Base-by-base conservation (phyloP, 2,888 invertebrate species). In the Lamellibrachia satsuma region DNA sequence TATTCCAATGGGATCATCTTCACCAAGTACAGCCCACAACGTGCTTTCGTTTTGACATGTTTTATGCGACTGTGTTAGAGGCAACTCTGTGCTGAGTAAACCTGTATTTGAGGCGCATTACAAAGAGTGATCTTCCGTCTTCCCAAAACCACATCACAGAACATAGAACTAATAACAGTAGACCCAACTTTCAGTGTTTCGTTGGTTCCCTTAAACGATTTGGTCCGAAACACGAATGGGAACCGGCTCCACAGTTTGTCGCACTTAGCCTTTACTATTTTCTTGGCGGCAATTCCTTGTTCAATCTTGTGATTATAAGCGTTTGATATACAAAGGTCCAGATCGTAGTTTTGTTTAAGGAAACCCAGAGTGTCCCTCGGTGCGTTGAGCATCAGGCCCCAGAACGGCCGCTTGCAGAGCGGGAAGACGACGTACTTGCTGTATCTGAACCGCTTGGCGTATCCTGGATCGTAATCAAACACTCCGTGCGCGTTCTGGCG, bases 371-470 rank as follows among this genome's bases (percentile, higher is more conserved):
- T 52, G 11, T 91, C 15, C 4, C 39, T 52, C 52, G 91, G 91
- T 27, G 91, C 91, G 4, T 91, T 91, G 15, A 91, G 91, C 39
- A 27, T 27, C 91, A 91, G 15, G 91, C 52, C 52, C 91, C 51
- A 52, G 91, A 91, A 91, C 52, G 91, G 91, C 91, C 91, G 51
- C 39, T 27, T 91, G 22, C 51, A 51, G 15, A 91, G 91, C 91
- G 91, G 91, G 39, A 91, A 91, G 15, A 91, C 91, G 11, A 51
- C 51, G 7, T 11, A 51, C 39, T 15, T n/a, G 4, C 11, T 51
- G 52, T 91, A 91, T 91, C 6, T 91, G 27, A 91, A 91, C 22
- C 39, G 51, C 4, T 22, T 39, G 6, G 91, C 91, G 22, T 52
- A 91, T 15, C 91, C 39, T 4, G 91, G 91, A 52, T 91, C 91